Base-by-base conservation (phyloP, 2,797 vertebrate genomes). In the Lepilemur ruficaudatus region DNA sequence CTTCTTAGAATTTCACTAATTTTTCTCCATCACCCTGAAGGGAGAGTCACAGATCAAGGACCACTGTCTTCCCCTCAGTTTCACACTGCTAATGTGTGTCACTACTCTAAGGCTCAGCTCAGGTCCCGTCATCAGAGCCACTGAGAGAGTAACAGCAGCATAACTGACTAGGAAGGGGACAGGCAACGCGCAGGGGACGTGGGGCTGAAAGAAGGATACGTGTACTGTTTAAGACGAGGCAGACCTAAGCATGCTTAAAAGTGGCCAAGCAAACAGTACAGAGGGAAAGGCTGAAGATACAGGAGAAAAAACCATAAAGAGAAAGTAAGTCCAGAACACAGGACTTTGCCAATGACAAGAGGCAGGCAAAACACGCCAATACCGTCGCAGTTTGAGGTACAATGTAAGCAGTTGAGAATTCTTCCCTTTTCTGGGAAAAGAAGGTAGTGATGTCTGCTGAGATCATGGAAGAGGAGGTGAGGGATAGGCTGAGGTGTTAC, bases 371-470 rank as follows among this genome's bases (percentile, higher is more conserved):
- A 78, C 25, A 69, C 1, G 32, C 28, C 30, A 67, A 63, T 25
- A 4, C 7, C 25, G 38, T 15, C 69, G 17, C 0, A 32, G 7
- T 75, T 41, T 80, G 75, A 81, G 52, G 55, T 23, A n/a, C 2
- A n/a, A 57, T 43, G 20, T 25, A 75, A 80, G 61, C 20, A 72
- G 25, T 38, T 76, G 55, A 91, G 55, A 92, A 35, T 43, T 90
- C 38, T 57, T 63, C 57, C 35, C 20, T 32, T 52, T 75, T 65
- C 73, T 86, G 13, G 25, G 46, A 76, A 50, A 52, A 46, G 30
- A 59, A 22, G 17, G 5, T 23, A 52, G 38, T 9, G 11, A 59
- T 8, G 18, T 57, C 80, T 32, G 15, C 61, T 65, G 7, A 65
- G 17, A 18, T 65, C 15, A n/a, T 18, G 63, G 63, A 65, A n/a